phyloP scores from a whole-genome alignment of 2,113 vertebrate genomes.

The Porphyrio hochstetteri region DNA sequence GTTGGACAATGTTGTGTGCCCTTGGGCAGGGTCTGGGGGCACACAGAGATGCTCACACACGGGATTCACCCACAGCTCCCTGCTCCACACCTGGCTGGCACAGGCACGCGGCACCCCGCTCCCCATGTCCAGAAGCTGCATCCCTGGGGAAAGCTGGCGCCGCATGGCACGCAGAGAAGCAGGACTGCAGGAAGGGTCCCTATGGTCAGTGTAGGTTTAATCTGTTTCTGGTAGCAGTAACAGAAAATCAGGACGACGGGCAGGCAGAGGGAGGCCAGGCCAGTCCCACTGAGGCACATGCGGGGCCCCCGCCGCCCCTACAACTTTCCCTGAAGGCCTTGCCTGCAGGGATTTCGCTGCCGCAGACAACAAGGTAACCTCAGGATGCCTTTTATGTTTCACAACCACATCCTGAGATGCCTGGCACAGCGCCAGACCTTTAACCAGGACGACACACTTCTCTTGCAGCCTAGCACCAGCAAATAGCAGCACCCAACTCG shows the following conservation, averaged over 20 bases:
- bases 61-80: neutral
- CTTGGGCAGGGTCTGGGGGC: neutral
- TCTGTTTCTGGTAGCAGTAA: neutral
- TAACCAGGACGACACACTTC: neutral
- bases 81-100: accelerated
- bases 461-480: accelerated
- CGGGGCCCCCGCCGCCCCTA: neutral
- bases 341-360: neutral
- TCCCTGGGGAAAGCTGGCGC: neutral
- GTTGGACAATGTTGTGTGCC: accelerated
- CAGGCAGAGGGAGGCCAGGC: no score
- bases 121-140: neutral
- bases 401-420: neutral
- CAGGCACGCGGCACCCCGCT: neutral
- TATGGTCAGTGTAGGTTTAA: neutral
- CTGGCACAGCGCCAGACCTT: neutral
- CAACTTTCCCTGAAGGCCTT: neutral
- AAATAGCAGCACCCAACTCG: neutral
- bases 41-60: accelerated
- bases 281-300: accelerated
- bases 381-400: neutral
- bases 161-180: neutral
- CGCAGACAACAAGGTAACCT: accelerated
- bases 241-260: neutral
- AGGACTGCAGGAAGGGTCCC: neutral